Evolutionary conservation across 2,888 invertebrate genomes (phyloP), one percentile per base, ranked within the genome.

Genomic region (Gryllus longicercus): DNA sequence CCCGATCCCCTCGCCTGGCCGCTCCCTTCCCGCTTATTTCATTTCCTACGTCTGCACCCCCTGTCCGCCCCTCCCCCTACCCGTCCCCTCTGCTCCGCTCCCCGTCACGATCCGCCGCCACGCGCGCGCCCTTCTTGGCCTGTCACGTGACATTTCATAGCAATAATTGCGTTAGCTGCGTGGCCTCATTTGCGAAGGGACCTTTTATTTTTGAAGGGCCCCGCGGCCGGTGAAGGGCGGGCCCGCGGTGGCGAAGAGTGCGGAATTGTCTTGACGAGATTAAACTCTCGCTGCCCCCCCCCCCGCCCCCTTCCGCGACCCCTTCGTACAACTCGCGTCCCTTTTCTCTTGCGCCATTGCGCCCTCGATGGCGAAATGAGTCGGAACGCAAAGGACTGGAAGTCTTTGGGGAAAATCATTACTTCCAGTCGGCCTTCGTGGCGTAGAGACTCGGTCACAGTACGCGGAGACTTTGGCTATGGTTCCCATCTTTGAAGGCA

Each of bases 61-160:
- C 63, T 18, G 63, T 63, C 63, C 18, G 2, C 16, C 14, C 3
- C 16, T 11, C 3, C 38, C 38, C n/a, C 63, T 63, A 8, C 63
- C 5, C 16, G 1, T n/a, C 16, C 10, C 51, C 16, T 16, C n/a
- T n/a, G n/a, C n/a, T n/a, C 63, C 8, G 2, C 51, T 18, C 12
- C 51, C 51, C 51, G 12, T 51, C 51, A 18, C 14, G 51, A 51
- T 0, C 14, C 14, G 16, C 63, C 63, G 63, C 63, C 63, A 63
- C 63, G 63, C 63, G 63, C 63, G 38, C 38, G 38, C 63, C 63
- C n/a, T 14, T 63, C 63, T 63, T n/a, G 16, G 63, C 63, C 63
- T 63, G 63, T 63, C 63, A 63, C 63, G 63, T 63, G 63, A n/a
- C 63, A 63, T 63, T 63, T 63, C 63, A 63, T 63, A 63, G 63